Conservation (phyloP, 2,797 vertebrate genomes). For the Sorex maritimensis region DNA sequence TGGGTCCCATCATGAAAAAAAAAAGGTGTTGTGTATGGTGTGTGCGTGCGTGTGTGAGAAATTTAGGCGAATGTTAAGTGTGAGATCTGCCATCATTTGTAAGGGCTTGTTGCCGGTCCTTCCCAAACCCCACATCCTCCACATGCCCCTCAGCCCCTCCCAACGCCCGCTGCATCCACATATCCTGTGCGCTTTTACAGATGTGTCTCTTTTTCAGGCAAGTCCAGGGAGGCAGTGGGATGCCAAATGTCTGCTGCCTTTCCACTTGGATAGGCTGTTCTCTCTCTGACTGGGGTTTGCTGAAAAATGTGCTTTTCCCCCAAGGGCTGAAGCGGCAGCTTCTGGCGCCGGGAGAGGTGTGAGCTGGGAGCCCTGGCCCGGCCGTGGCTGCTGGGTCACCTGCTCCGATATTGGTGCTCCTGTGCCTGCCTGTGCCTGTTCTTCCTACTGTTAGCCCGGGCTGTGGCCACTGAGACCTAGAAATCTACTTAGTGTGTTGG, state of each 20-base stretch:
- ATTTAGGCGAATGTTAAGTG: slow-evolving; percentile 44
- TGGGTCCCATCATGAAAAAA: slow-evolving; percentile 63
- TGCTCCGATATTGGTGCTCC: accelerated
- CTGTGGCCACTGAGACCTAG: background rate
- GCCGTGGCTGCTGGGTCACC: background rate
- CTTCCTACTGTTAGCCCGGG: background rate
- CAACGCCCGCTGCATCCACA: background rate
- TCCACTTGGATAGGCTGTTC: slow-evolving; percentile 22
- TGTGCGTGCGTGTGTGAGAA: slow-evolving; percentile 3
- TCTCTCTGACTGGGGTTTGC: background rate
- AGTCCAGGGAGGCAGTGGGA: background rate
- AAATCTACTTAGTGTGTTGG: background rate
- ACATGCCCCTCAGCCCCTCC: too few species aligned
- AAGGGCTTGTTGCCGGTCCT: background rate
- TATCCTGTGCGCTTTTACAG: background rate
- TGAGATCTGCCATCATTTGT: slow-evolving; percentile 21
- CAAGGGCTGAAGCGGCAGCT: background rate
- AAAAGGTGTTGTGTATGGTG: too few species aligned
- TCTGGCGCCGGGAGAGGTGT: background rate
- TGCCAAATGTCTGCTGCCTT: background rate
- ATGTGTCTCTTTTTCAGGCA: background rate
- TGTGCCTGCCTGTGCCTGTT: background rate
- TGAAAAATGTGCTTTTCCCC: slow-evolving; percentile 47
- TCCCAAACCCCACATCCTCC: slow-evolving; percentile 17
- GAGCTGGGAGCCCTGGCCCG: background rate